A percentile compares a stretch with the other conserved stretches of the same genome.
These are phyloP conservation scores for Drosophila simulans DNA, from an alignment of 1,140 invertebrate genomes.

Conservation along the genomic window DNA sequence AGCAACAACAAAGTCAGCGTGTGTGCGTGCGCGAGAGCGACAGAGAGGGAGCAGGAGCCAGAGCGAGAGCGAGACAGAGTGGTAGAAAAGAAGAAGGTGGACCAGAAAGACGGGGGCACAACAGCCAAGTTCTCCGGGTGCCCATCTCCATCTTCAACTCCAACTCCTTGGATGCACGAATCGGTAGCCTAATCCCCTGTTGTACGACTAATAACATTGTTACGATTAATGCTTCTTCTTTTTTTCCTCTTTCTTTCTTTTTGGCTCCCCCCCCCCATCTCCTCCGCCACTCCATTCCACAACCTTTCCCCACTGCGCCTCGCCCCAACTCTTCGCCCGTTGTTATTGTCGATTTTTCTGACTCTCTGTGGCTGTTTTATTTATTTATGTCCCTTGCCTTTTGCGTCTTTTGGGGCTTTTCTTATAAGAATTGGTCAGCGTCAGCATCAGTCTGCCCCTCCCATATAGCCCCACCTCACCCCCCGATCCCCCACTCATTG, in stretches of 20 bases:
- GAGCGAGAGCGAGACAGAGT: background rate
- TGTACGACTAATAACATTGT: constrained; percentile 84
- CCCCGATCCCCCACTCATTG: background rate
- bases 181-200: constrained; percentile 84
- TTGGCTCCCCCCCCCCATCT: background rate
- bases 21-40: background rate
- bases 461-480: background rate
- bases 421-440: constrained; percentile 75
- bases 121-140: constrained; percentile 18
- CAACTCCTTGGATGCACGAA: constrained; percentile 59
- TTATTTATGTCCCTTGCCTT: constrained; percentile 73
- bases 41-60: background rate
- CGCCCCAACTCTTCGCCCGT: background rate
- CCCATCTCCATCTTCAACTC: constrained; percentile 26
- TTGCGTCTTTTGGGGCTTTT: constrained; percentile 61
- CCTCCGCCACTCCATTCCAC: background rate
- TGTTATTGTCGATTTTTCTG: constrained; percentile 51
- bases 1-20: constrained; percentile 11
- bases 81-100: background rate
- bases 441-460: constrained; percentile 31
- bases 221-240: constrained; percentile 82
- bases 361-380: constrained; percentile 64
- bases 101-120: background rate
- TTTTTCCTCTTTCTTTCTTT: constrained; percentile 40
- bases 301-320: background rate